phyloP scores from a whole-genome alignment of 1,140 invertebrate species.

The Pachypsylla venusta region DNA sequence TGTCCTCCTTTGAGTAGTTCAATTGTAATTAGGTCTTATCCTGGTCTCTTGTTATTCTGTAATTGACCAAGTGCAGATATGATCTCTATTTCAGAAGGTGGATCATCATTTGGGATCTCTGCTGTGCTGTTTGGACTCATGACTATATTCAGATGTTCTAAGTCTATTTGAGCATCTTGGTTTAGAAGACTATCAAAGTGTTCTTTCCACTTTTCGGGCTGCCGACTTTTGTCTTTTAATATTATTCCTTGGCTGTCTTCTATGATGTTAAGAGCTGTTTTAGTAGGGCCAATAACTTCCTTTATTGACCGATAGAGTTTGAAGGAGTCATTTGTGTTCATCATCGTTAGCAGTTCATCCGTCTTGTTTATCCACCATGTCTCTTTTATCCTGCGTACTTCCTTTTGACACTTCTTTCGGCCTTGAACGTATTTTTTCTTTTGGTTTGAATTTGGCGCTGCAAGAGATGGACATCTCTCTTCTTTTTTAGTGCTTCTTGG shows the following conservation, averaged over 20 bases:
- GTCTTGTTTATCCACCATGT: background rate
- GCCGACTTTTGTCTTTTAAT: background rate
- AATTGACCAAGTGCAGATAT: background rate
- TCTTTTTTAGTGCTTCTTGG: background rate
- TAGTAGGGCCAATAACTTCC: background rate
- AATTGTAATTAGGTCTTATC: background rate
- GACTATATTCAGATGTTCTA: background rate
- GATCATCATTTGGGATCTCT: background rate
- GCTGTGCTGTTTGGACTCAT: background rate
- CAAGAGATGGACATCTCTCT: background rate
- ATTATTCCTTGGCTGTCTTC: background rate
- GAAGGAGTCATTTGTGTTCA: background rate
- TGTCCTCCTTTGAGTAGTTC: background rate
- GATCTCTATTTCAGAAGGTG: background rate
- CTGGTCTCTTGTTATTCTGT: background rate
- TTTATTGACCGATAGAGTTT: background rate
- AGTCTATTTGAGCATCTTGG: background rate
- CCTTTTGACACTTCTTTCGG: background rate
- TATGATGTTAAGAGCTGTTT: background rate
- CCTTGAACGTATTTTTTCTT: background rate
- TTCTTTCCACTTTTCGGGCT: background rate
- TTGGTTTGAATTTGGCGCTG: background rate
- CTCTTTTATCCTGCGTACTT: background rate
- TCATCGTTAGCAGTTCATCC: background rate
- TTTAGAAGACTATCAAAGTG: background rate